Conservation (phyloP, 2,113 vertebrate species). For the Tupaia tana region DNA sequence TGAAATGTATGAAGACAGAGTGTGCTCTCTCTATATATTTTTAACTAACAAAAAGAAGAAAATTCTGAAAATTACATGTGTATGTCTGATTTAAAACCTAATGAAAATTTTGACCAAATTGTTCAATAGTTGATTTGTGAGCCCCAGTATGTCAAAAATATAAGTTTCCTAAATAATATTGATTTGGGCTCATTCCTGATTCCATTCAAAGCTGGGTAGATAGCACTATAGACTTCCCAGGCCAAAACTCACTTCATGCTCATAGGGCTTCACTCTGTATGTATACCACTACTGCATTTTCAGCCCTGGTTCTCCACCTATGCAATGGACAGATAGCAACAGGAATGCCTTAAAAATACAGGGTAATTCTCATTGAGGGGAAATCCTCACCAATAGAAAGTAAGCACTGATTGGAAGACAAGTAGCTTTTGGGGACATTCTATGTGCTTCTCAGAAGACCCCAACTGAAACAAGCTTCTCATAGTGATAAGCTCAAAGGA, state of each 20-base stretch:
- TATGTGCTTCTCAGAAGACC: not conserved
- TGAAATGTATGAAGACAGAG: not conserved
- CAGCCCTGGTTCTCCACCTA: not conserved
- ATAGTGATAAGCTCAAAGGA: not conserved
- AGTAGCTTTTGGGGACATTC: not conserved
- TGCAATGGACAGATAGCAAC: accelerated
- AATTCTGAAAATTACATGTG: not conserved
- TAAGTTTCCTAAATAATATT: not conserved
- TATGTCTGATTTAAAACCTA: not conserved
- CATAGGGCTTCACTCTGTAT: not conserved
- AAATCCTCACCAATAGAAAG: not conserved
- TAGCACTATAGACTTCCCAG: not conserved
- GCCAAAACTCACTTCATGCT: not conserved
- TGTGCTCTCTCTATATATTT: not conserved
- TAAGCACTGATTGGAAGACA: not conserved
- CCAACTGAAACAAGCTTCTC: not conserved
- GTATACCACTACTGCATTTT: not conserved
- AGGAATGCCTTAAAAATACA: not conserved
- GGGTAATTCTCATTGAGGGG: not conserved
- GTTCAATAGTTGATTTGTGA: not conserved
- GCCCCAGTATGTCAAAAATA: not conserved
- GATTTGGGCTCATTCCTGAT: not conserved
- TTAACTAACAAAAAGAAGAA: not conserved
- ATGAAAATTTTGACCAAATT: not conserved
- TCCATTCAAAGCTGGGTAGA: not conserved